These are phyloP conservation scores for Coranthus polyacanthus DNA, from an alignment of 2,797 vertebrate species.

Conservation along the genomic window DNA sequence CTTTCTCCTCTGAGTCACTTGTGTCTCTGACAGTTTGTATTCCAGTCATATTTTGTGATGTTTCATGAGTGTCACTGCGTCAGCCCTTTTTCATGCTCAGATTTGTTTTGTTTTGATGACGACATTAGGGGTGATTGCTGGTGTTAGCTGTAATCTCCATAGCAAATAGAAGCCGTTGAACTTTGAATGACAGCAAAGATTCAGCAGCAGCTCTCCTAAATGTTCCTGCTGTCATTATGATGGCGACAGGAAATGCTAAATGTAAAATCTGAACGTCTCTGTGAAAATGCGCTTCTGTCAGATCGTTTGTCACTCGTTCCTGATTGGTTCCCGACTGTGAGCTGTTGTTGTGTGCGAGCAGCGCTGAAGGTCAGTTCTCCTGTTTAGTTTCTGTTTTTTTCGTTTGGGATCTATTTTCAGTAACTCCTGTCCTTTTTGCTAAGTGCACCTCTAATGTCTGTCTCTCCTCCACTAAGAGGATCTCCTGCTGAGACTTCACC, in stretches of 20 bases:
- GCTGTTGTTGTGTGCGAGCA: slow-evolving; percentile 25
- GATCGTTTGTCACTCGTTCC: slow-evolving; percentile 19
- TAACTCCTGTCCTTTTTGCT: slow-evolving; percentile 32
- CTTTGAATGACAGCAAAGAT: slow-evolving; percentile 23
- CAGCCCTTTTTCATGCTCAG: background rate
- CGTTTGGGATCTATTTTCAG: slow-evolving; percentile 50
- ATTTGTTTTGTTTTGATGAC: slow-evolving; percentile 35
- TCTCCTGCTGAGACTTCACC: slow-evolving; percentile 37
- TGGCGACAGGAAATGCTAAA: slow-evolving; percentile 28
- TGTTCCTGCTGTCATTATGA: slow-evolving; percentile 22
- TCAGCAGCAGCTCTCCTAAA: slow-evolving; percentile 25
- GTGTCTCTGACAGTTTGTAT: background rate
- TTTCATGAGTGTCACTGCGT: background rate
- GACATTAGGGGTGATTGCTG: slow-evolving; percentile 13
- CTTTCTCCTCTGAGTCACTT: background rate
- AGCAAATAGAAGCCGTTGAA: slow-evolving; percentile 24
- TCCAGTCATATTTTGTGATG: background rate
- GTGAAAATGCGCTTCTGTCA: slow-evolving; percentile 5
- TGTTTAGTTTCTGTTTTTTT: slow-evolving; percentile 29
- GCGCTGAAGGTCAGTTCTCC: slow-evolving; percentile 53
- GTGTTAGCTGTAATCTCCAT: slow-evolving; percentile 26
- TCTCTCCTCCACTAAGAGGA: slow-evolving; percentile 27
- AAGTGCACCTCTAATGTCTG: slow-evolving; percentile 30
- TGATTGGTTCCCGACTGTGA: slow-evolving; percentile 30
- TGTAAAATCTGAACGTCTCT: slow-evolving; percentile 31